Base-by-base conservation (phyloP, 64 coral and sea anemone species). In the Porites australiensis region DNA sequence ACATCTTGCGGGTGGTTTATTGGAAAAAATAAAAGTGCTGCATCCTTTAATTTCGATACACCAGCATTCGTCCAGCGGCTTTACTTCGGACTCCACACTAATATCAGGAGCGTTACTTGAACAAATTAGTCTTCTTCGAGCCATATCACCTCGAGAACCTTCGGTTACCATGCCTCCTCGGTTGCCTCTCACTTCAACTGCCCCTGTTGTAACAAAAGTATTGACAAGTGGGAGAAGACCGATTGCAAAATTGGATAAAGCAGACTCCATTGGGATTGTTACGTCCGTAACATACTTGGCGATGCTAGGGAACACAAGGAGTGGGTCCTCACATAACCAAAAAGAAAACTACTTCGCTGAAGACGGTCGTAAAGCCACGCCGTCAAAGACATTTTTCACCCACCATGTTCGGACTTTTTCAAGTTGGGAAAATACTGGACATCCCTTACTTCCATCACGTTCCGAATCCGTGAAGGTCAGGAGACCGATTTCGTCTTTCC, bases 41-140 rank as follows among this genome's bases (percentile, higher is more conserved):
- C 61, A 84, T 46, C 11, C 61, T 50, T 47, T 47, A 8, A 51
- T 2, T 3, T 1, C 20, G 2, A 20, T 13, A 22, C 16, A 49
- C 8, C 58, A 3, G 23, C 45, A 52, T 84, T 21, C 16, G 20
- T 50, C 62, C 14, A 10, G 6, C 6, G 27, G 9, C 59, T 3
- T 23, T 5, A 64, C 6, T 5, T 8, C 37, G 51, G 61, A 84
- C n/a, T 51, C 47, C 0, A 65, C 16, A 46, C 58, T 46, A 12
- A 65, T 69, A 69, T 50, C 81, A 12, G 81, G 62, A 84, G 46
- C 9, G 3, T 16, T 68, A 10, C 62, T 84, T 20, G 44, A 84
- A 47, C 61, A 65, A 47, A 84, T 84, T 8, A 84, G 44, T 18
- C 46, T 4, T 84, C 45, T 50, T 67, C 45, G 20, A 13, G 19